Evolutionary conservation across 1,140 invertebrate species (phyloP).

Genomic region (Drosophila ironensis): DNA sequence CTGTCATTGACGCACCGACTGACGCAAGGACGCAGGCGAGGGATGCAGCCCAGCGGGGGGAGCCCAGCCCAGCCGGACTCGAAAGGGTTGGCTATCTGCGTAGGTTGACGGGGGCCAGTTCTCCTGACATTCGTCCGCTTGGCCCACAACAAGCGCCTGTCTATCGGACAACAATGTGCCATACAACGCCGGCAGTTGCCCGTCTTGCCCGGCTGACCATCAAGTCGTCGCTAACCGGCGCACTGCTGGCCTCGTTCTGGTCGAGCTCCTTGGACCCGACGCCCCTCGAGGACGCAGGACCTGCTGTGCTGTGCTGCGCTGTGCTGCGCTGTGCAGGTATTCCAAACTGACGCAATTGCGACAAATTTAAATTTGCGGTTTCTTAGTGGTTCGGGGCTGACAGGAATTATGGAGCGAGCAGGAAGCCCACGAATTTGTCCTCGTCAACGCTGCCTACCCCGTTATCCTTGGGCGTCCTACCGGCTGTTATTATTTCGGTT

Average conservation of each 20-base stretch:
- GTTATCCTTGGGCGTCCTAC: too few species aligned
- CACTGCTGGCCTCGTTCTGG: slow-evolving; percentile 23
- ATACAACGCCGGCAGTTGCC: slow-evolving; percentile 27
- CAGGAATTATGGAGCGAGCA: slow-evolving; percentile 25
- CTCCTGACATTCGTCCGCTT: slow-evolving; percentile 66
- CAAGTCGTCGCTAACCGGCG: slow-evolving; percentile 66
- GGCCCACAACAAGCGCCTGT: slow-evolving; percentile 38
- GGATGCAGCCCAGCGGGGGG: not conserved
- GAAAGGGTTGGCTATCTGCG: slow-evolving; percentile 36
- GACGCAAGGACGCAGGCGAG: slow-evolving; percentile 57
- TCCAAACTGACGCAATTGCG: slow-evolving; percentile 71
- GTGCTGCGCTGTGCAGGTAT: slow-evolving; percentile 71
- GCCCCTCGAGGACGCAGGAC: not conserved
- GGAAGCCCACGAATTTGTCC: slow-evolving; percentile 36
- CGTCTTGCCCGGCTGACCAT: slow-evolving; percentile 61
- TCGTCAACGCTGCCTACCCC: slow-evolving; percentile 33
- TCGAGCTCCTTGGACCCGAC: slow-evolving; percentile 20
- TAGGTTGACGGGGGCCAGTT: slow-evolving; percentile 56
- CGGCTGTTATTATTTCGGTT: too few species aligned
- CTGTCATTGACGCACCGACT: slow-evolving; percentile 75
- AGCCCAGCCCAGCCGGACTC: not conserved
- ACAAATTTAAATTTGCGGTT: slow-evolving; percentile 78
- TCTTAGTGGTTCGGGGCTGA: slow-evolving; percentile 31
- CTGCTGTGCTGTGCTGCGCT: too few species aligned
- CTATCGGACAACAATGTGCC: slow-evolving; percentile 34